Evolutionary conservation across 2,888 invertebrate genomes (phyloP).

Genomic region (Nephrotoma flavescens): DNA sequence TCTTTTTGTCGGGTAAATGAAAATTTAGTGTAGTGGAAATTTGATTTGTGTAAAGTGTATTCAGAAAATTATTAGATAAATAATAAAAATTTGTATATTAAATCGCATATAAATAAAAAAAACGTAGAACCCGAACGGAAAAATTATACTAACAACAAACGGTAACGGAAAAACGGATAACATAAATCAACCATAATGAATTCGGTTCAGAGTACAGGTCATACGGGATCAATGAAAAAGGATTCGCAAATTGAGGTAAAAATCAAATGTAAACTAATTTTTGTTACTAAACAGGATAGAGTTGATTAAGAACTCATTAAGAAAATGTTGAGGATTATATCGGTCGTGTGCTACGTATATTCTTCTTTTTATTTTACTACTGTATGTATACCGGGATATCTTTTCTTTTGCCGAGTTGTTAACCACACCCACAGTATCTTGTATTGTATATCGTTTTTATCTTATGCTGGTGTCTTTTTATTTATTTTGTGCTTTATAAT

Average conservation of each 20-base stretch:
- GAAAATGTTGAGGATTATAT: background rate
- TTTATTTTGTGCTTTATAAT: background rate
- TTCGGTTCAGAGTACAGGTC: conserved; percentile 32
- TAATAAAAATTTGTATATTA: background rate
- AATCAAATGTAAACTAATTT: conserved; percentile 12
- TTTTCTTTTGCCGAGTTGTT: background rate
- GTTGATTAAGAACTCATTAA: background rate
- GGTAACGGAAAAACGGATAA: background rate
- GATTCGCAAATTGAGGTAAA: conserved; percentile 33
- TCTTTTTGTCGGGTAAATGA: background rate
- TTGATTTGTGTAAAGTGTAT: too few relatives aligned
- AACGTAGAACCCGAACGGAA: background rate
- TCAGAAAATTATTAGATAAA: background rate
- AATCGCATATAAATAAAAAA: background rate
- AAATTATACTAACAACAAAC: background rate
- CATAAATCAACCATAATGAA: conserved; percentile 16
- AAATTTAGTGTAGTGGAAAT: background rate
- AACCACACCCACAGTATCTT: background rate
- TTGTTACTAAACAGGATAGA: background rate
- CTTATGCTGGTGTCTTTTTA: background rate
- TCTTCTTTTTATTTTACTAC: background rate
- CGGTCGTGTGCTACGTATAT: background rate
- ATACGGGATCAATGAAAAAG: conserved; percentile 29
- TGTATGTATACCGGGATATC: background rate
- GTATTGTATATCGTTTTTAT: background rate